These are phyloP conservation scores for Drosophila imparisetae DNA, from an alignment of 2,888 invertebrate genomes.

Conservation along the genomic window DNA sequence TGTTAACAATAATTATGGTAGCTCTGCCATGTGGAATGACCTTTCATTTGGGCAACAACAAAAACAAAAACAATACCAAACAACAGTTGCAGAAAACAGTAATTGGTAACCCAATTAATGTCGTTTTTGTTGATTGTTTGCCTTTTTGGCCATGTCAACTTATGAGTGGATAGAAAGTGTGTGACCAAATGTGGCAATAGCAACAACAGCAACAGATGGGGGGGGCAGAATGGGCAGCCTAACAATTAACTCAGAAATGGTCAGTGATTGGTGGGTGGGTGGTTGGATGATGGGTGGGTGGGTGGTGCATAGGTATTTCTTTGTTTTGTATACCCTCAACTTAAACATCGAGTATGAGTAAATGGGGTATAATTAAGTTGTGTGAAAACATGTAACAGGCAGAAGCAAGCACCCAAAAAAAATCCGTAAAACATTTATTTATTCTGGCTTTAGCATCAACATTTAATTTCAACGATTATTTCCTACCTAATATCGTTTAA, in stretches of 20 bases:
- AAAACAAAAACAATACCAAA: constrained; percentile 3
- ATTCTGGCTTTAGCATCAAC: neutral
- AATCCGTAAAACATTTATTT: neutral
- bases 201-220: neutral
- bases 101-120: constrained; percentile 52
- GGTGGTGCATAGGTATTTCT: neutral
- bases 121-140: constrained; percentile 18
- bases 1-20: neutral
- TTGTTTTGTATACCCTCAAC: neutral
- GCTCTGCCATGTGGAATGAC: neutral
- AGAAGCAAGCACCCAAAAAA: neutral
- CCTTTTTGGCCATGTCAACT: constrained; percentile 28
- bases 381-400: neutral
- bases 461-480: neutral
- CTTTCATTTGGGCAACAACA: constrained; percentile 1
- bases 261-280: constrained; percentile 7
- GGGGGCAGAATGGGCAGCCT: constrained; percentile 3
- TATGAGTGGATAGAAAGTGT: constrained; percentile 73
- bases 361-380: neutral
- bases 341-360: neutral
- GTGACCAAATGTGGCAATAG: constrained; percentile 55
- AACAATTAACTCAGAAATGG: constrained; percentile 24
- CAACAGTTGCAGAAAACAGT: constrained; percentile 18
- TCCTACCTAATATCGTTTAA: neutral
- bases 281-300: neutral